phyloP scores from a whole-genome alignment of 1,140 invertebrate species.

The Apocrypta bakeri region DNA sequence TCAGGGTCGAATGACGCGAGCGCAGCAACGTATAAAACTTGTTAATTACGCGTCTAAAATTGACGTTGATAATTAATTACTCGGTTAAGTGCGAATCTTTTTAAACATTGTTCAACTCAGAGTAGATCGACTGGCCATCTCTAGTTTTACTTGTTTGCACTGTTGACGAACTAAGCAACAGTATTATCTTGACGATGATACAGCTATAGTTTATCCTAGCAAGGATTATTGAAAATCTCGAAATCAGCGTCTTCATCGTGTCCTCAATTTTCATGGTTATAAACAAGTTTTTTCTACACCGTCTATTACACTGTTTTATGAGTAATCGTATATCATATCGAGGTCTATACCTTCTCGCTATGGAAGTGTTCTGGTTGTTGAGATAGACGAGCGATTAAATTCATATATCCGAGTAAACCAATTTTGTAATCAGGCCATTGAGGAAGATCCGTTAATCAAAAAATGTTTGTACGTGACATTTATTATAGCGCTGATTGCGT shows the following conservation, averaged over 20 bases:
- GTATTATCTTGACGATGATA: too few species aligned
- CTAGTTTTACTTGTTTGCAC: neutral
- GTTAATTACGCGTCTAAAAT: neutral
- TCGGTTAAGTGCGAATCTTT: neutral
- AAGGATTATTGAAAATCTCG: too few species aligned
- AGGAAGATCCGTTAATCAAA: neutral
- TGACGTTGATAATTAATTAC: neutral
- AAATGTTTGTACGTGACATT: neutral
- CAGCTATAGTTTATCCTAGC: too few species aligned
- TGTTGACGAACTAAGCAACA: too few species aligned
- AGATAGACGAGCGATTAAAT: neutral
- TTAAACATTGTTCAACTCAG: neutral
- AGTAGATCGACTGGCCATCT: neutral
- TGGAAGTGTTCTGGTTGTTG: neutral
- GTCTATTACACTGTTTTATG: neutral
- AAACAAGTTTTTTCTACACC: too few species aligned
- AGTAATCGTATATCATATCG: neutral
- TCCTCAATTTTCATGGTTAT: too few species aligned
- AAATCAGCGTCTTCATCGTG: too few species aligned
- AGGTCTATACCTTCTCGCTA: neutral
- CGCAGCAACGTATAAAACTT: neutral
- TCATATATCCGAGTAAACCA: neutral
- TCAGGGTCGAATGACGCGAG: neutral
- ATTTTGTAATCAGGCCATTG: neutral
- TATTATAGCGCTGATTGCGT: neutral